Percentiles rank a stretch among this genome's conserved stretches.
Conservation (phyloP, 2,888 invertebrate species). For the Stenoptilia bipunctidactyla region DNA sequence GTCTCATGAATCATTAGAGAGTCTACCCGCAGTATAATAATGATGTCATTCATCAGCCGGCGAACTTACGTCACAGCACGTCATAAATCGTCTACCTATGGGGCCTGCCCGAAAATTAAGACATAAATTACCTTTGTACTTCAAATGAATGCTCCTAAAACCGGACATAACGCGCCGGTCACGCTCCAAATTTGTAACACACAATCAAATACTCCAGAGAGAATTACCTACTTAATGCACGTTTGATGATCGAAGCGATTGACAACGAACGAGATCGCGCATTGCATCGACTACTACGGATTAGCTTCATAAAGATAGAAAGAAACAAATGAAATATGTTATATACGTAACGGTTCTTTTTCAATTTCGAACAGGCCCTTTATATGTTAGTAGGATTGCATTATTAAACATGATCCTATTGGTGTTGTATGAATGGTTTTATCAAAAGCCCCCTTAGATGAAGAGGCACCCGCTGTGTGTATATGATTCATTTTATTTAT, state of each 20-base stretch:
- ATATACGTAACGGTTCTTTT: no score
- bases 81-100: slow-evolving; percentile 5
- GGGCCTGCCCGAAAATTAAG: slow-evolving; percentile 43
- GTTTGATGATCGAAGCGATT: no score
- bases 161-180: slow-evolving; percentile 47
- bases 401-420: background rate
- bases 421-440: slow-evolving; percentile 11
- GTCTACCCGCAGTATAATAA: slow-evolving; percentile 21
- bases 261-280: no score
- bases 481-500: slow-evolving; percentile 48
- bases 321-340: no score
- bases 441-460: slow-evolving; percentile 31
- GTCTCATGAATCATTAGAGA: slow-evolving; percentile 21
- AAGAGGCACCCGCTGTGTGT: slow-evolving; percentile 39
- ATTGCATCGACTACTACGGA: no score
- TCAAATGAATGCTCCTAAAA: slow-evolving; percentile 46
- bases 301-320: no score
- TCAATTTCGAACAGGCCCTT: no score
- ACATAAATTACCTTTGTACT: slow-evolving; percentile 50
- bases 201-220: slow-evolving; percentile 13
- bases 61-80: background rate
- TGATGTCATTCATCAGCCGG: slow-evolving; percentile 32
- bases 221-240: background rate
- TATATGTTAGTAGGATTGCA: background rate
- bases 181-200: slow-evolving; percentile 39